Evolutionary conservation across 2,797 vertebrate species (phyloP).

Genomic region (Hyperoplus lanceolatus): DNA sequence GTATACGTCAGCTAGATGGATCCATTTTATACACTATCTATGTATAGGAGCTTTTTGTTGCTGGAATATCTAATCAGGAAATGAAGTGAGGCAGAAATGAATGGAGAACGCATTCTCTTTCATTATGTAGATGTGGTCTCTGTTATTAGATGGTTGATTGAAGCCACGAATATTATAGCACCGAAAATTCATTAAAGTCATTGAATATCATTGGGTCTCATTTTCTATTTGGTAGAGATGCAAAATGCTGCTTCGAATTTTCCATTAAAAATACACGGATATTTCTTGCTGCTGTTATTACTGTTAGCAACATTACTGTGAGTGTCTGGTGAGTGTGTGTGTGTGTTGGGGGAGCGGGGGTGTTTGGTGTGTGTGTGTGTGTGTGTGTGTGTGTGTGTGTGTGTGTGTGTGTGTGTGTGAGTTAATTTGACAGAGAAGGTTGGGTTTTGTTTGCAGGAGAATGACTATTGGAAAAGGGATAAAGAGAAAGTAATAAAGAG

Average conservation of each 20-base stretch:
- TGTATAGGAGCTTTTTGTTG: background rate
- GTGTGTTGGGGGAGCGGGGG: background rate
- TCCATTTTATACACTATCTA: too few species aligned
- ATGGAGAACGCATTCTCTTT: background rate
- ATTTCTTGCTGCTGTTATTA: too few species aligned
- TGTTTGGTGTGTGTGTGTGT: background rate
- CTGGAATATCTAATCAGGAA: slow-evolving; percentile 29
- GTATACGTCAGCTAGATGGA: too few species aligned
- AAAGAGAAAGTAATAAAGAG: too few species aligned
- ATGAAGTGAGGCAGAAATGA: slow-evolving; percentile 34
- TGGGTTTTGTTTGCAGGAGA: slow-evolving; percentile 9
- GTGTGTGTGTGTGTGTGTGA: background rate
- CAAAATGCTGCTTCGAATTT: background rate
- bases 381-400: slow-evolving; percentile 3
- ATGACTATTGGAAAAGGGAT: slow-evolving; percentile 6
- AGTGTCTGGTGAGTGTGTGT: background rate
- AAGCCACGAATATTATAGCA: slow-evolving; percentile 36
- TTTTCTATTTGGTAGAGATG: background rate
- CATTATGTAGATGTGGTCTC: slow-evolving; percentile 25
- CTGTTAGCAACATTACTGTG: too few species aligned
- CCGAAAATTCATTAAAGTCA: slow-evolving; percentile 40
- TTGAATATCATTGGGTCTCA: background rate
- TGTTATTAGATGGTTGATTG: slow-evolving; percentile 41
- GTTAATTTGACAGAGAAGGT: slow-evolving; percentile 10
- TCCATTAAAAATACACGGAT: background rate